Evolutionary conservation across 2,888 invertebrate species (phyloP), one percentile per base, ranked within the genome.

Genomic region (Pseudococcus jackbeardsleyi): DNA sequence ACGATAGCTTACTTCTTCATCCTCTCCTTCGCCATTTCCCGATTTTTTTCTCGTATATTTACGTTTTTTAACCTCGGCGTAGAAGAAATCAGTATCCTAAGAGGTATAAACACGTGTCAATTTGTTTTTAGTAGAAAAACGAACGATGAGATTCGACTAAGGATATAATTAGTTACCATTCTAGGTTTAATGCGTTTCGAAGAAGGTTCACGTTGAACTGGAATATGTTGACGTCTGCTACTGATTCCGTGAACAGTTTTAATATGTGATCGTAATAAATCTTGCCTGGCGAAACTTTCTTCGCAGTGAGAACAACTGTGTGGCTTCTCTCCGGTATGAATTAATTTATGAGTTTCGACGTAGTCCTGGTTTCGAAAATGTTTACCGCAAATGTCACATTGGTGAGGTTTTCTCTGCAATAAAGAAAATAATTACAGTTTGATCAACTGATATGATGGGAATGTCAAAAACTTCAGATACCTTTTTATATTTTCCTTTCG

Each of bases 401-500:
- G 46, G 79, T 82, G 46, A 9, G 79, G 79, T 46, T 82, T 82
- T 46, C 46, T 82, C 79, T 82, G 46, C 9, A 22, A 11, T 39
- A n/a, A 0, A 15, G 1, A 39, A 39, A 77, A 82, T 79, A 79
- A 42, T 17, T 82, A 46, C n/a, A n/a, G n/a, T 54, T 0, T 4
- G 59, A n/a, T 59, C 7, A n/a, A 19, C 7, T 3, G 15, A 64
- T 64, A 12, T 9, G 22, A 64, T 22, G 22, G 22, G 0, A 5
- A 59, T 54, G 9, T 33, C 22, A 15, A 64, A n/a, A 0, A 22
- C 3, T 19, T 54, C 17, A 17, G 64, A 22, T 22, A 82, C 79
- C 46, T 82, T 82, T 46, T 46, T 82, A 82, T 82, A 82, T 82
- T 82, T 82, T 0, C 79, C 79, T 46, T 82, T 82, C 9, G 79